Base-by-base conservation (phyloP, 2,888 invertebrate genomes). In the Drosophila paracracens region DNA sequence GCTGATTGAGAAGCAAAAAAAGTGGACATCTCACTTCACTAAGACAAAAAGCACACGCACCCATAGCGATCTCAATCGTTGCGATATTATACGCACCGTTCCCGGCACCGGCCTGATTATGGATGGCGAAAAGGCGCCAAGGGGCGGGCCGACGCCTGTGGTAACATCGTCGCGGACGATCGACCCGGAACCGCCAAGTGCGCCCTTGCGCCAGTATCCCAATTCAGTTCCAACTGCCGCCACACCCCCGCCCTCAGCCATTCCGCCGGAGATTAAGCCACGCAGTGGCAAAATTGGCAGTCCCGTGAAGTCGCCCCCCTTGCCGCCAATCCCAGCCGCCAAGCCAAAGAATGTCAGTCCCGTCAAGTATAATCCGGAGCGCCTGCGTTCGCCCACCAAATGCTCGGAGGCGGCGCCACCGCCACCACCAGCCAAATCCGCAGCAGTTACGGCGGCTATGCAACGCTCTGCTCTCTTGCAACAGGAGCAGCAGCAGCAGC, bases 11-110 rank as follows among this genome's bases (percentile, higher is more conserved):
- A 97, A 97, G 90, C 98, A 97, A 92, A 96, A 96, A 91, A 98
- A 98, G 94, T 98, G 97, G 98, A 97, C 97, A 36, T 96, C 97
- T 72, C 97, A 97, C 93, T 98, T 97, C 92, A 96, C 96, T 70
- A 97, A 97, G 94, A 95, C 96, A 59, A 95, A 96, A 81, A 94
- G 95, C 8, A 83, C 94, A 78, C 94, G 95, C 67, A 94, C 94
- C 72, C 95, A 95, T 83, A 95, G 95, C 88, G 96, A 96, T 92
- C 95, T 95, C 13, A 95, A 95, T 91, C 95, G 93, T 33, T 93
- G 93, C 81, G 93, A 93, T 74, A 93, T 93, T 31, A 93, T 93
- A 77, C 91, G 93, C 58, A 93, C 93, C 1, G 93, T 94, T 73
- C 94, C 94, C 33, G 94, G 95, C 71, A 94, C 94, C 0, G 94